Conservation (phyloP, 2,113 vertebrate species). For the Scartelaos histophorus region DNA sequence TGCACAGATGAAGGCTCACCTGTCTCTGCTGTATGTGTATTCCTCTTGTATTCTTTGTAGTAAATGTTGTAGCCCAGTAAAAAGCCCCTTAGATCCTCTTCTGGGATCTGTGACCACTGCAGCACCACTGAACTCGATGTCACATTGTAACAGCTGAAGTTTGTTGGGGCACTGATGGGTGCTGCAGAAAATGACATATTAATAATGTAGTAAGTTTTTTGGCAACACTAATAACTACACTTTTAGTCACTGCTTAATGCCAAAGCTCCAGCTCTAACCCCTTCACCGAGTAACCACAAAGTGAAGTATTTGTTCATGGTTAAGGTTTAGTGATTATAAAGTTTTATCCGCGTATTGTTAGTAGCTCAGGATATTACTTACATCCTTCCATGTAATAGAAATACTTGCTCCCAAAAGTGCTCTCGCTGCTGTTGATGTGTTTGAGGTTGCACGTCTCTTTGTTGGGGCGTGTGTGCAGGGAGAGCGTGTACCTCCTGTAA, state of each 20-base stretch:
- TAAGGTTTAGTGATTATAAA: no score
- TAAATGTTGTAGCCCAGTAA: conserved; percentile 78
- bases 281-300: no score
- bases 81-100: conserved; percentile 78
- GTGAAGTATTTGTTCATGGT: no score
- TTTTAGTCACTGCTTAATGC: no score
- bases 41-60: conserved; percentile 48
- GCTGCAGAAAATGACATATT: conserved; percentile 52
- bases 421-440: conserved; percentile 68
- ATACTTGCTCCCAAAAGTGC: conserved; percentile 68
- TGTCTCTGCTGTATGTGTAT: conserved; percentile 25
- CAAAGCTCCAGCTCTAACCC: no score
- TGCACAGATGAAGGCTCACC: conserved; percentile 37
- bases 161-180: conserved; percentile 73
- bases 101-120: conserved; percentile 75
- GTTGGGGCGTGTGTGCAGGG: conserved; percentile 59
- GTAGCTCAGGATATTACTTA: conserved; percentile 48
- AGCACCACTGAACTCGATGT: conserved; percentile 72
- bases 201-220: not conserved
- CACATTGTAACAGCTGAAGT: conserved; percentile 69
- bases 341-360: not conserved
- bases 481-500: conserved; percentile 70
- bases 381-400: conserved; percentile 78
- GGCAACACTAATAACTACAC: no score
- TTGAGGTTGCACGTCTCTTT: conserved; percentile 72